These are phyloP conservation scores for Zonotrichia leucophrys DNA, from an alignment of 2,113 vertebrate species.

Conservation along the genomic window DNA sequence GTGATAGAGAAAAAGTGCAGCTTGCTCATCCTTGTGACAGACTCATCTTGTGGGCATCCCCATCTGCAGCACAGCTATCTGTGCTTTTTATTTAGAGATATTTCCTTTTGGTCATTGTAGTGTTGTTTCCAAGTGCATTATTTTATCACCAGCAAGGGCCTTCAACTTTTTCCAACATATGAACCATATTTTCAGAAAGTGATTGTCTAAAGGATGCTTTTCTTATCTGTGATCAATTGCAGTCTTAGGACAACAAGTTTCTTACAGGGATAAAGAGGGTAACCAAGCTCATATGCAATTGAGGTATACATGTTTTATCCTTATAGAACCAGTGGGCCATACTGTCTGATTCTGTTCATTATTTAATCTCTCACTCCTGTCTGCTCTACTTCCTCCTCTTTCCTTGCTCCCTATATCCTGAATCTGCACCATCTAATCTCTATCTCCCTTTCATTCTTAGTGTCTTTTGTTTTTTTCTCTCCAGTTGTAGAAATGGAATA, in stretches of 20 bases:
- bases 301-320: neutral
- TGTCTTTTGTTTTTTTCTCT: neutral
- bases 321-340: neutral
- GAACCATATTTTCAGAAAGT: neutral
- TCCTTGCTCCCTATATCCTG: neutral
- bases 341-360: neutral
- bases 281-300: neutral
- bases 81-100: neutral
- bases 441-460: neutral
- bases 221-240: neutral
- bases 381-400: neutral
- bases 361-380: neutral
- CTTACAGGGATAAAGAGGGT: neutral
- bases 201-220: neutral
- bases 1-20: neutral
- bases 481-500: neutral
- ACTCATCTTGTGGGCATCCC: neutral
- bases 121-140: neutral
- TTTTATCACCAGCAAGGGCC: neutral
- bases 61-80: neutral
- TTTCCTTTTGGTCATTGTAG: neutral
- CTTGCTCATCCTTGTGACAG: neutral
- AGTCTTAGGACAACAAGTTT: neutral
- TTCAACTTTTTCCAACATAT: neutral
- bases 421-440: neutral